Evolutionary conservation across 2,113 vertebrate genomes (phyloP).

Genomic region (Prolemur simus): DNA sequence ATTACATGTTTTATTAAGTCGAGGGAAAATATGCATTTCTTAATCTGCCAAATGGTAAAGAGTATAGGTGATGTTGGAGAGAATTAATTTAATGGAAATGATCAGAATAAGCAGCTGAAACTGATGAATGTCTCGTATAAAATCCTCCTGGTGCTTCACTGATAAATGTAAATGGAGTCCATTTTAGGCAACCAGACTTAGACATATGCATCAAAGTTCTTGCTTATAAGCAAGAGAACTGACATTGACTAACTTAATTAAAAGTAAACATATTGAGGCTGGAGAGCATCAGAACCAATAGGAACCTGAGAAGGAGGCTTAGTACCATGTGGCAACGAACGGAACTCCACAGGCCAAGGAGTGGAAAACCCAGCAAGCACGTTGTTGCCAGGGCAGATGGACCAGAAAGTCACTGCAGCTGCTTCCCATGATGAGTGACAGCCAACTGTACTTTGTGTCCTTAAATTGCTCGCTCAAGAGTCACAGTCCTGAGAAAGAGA

Average conservation of each 20-base stretch:
- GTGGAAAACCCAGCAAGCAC: neutral
- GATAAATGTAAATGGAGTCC: neutral
- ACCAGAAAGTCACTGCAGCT: neutral
- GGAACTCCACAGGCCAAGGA: neutral
- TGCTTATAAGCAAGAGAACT: neutral
- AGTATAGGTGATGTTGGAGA: neutral
- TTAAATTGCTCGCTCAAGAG: neutral
- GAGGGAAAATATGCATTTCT: neutral
- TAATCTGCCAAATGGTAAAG: neutral
- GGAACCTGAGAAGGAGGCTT: neutral
- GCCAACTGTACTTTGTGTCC: neutral
- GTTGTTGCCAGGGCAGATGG: neutral
- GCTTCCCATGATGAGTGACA: neutral
- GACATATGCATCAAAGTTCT: neutral
- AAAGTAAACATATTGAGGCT: neutral
- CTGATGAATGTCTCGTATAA: neutral
- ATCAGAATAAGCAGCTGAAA: neutral
- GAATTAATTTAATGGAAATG: conserved; percentile 26
- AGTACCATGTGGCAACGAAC: neutral
- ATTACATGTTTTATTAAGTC: neutral
- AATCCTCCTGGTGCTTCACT: neutral
- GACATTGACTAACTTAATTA: neutral
- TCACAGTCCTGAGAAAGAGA: neutral
- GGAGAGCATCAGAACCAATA: neutral
- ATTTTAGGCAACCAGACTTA: neutral